Percentiles rank a stretch among this genome's conserved stretches.
phyloP scores from a whole-genome alignment of 30 jellyfish, hydroid and myxozoan genomes.

The Turritopsis dohrnii region DNA sequence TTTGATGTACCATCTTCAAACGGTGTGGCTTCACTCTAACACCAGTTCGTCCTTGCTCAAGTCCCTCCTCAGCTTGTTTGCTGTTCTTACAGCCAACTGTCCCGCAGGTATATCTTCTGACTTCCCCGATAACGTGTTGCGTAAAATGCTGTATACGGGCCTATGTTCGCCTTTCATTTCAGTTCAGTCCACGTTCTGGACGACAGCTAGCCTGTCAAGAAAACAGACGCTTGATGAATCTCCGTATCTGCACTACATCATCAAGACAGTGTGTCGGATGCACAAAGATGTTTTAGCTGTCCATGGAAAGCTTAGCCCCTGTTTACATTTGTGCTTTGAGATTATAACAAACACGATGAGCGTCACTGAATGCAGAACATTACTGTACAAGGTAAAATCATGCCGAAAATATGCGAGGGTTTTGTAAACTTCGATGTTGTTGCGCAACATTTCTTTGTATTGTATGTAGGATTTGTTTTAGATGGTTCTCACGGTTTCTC shows the following conservation, averaged over 20 bases:
- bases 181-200: constrained; percentile 15
- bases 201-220: background rate
- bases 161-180: background rate
- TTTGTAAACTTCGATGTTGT: background rate
- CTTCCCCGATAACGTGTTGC: background rate
- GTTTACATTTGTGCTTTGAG: constrained; percentile 19
- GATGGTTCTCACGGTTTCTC: background rate
- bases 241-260: background rate
- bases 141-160: background rate
- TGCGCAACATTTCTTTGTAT: background rate
- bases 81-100: constrained; percentile 21
- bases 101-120: background rate
- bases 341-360: constrained; percentile 8
- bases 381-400: constrained; percentile 10
- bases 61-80: background rate
- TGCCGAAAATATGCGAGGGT: background rate
- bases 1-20: constrained; percentile 15
- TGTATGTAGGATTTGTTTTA: background rate
- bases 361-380: constrained; percentile 18
- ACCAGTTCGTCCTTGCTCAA: background rate
- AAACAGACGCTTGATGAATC: constrained; percentile 33
- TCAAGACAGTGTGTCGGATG: constrained; percentile 11
- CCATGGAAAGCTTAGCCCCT: constrained; percentile 1
- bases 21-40: constrained; percentile 15
- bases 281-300: constrained; percentile 15